These are phyloP conservation scores for Glyptemys insculpta DNA, from an alignment of 2,797 vertebrate species.

Conservation along the genomic window DNA sequence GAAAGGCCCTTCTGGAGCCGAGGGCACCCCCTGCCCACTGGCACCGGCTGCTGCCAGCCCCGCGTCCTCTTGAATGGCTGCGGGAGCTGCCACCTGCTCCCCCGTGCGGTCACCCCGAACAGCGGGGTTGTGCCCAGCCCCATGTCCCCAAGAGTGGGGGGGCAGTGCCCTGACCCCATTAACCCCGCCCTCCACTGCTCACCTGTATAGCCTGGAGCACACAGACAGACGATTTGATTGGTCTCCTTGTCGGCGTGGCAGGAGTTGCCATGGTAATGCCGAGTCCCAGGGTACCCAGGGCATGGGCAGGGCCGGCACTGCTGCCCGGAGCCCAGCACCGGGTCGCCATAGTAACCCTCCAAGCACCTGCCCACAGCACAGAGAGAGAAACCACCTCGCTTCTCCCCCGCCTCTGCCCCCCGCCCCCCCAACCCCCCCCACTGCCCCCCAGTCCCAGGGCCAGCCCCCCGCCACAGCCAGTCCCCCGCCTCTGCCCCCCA, in stretches of 20 bases:
- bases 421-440: too few species aligned
- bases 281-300: slow-evolving; percentile 84
- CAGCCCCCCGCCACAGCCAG: too few species aligned
- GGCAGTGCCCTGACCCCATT: accelerated
- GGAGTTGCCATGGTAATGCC: slow-evolving; percentile 85
- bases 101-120: too few species aligned
- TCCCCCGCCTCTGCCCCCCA: too few species aligned
- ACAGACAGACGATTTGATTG: slow-evolving; percentile 88
- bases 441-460: too few species aligned
- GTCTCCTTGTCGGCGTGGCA: slow-evolving; percentile 82
- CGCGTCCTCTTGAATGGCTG: too few species aligned
- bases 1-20: too few species aligned
- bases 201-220: slow-evolving; percentile 87
- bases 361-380: slow-evolving; percentile 78
- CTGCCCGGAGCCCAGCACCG: slow-evolving; percentile 87
- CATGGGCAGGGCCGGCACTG: slow-evolving; percentile 91
- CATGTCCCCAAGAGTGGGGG: too few species aligned
- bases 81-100: too few species aligned
- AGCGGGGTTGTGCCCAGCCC: neutral
- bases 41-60: too few species aligned
- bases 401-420: too few species aligned
- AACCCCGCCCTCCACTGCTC: neutral
- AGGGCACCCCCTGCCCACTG: too few species aligned
- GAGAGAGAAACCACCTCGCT: neutral
- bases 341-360: slow-evolving; percentile 89